Evolutionary conservation across 2,888 invertebrate species (phyloP), one percentile per base, ranked within the genome.

Genomic region (Lingula anatina): DNA sequence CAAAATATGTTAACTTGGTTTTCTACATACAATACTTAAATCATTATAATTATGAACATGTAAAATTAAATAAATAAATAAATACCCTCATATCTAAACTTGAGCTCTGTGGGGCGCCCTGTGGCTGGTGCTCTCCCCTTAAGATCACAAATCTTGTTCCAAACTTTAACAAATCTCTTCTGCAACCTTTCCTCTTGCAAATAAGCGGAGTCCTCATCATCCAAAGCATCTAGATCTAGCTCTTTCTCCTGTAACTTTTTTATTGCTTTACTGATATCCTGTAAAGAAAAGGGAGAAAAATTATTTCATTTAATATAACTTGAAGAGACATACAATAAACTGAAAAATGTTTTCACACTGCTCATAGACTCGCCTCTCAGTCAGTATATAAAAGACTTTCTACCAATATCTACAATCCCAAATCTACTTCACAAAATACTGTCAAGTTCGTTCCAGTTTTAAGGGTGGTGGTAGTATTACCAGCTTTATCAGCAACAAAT

Each of bases 151-250:
- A 85, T 59, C 46, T 70, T 73, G 42, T 67, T 62, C 70, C 70
- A 75, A 2, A 71, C 72, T 53, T 70, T 64, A 12, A 71, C 61
- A 59, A 73, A 71, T 51, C 69, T 70, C 40, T 57, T 57, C 56
- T 73, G 64, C 41, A 80, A 85, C 78, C 82, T 82, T 59, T 87
- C 86, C 54, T 85, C 82, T 58, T 86, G 81, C 37, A 89, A 78
- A 75, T 87, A 90, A 27, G 83, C 79, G 2, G 89, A 88, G 41
- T 83, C 82, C 26, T 88, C 88, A 58, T 86, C 85, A 64, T 86
- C 84, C 70, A 86, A 85, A 56, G 88, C 84, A 44, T 70, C 68
- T 24, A 71, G 44, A 9, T 52, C 44, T 2, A 89, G 83, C 62
- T 89, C 87, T 44, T 82, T 78, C 44, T 81, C 81, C 64, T 88